Evolutionary conservation across 2,888 invertebrate species (phyloP), one percentile per base, ranked within the genome.

Genomic region (Pediacus dermestoides): DNA sequence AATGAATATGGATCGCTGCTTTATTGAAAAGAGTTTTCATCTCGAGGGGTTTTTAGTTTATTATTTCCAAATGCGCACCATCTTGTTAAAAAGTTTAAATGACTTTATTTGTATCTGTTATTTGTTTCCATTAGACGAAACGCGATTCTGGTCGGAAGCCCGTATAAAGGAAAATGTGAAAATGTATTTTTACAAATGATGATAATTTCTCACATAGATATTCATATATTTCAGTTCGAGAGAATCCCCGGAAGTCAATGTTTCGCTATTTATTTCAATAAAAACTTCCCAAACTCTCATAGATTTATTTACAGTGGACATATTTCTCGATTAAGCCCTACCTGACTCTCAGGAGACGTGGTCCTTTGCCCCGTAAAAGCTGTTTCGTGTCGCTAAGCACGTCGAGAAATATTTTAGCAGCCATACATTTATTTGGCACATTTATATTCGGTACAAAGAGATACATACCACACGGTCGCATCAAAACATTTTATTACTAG

Each of bases 281-380:
- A 39, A 42, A 45, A 32, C 44, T 48, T 34, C 18, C 44, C 25
- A 40, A 47, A 50, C 46, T 45, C 49, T 37, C 51, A 48, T 53
- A 49, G 50, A 52, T 52, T 50, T 52, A 52, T 53, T 50, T 50
- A 38, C 39, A 37, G 36, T 39, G 53, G 46, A 42, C 51, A 53
- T 53, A 53, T 53, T 53, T 53, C 48, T 45, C 50, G 50, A 52
- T 52, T 52, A 52, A 42, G 41, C 34, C 31, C 38, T 34, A 46
- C 49, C 50, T 46, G 48, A 31, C 36, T 44, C 44, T 36, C 47
- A 15, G 40, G 50, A 42, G 49, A 47, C 36, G 38, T 34, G 43
- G 36, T 40, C 30, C 38, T 40, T 25, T 40, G 32, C 27, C 28
- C n/a, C 37, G 39, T 43, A 37, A 48, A 44, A 51, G 48, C 44